Base-by-base conservation (phyloP, 2,797 vertebrate species). In the Falco biarmicus region DNA sequence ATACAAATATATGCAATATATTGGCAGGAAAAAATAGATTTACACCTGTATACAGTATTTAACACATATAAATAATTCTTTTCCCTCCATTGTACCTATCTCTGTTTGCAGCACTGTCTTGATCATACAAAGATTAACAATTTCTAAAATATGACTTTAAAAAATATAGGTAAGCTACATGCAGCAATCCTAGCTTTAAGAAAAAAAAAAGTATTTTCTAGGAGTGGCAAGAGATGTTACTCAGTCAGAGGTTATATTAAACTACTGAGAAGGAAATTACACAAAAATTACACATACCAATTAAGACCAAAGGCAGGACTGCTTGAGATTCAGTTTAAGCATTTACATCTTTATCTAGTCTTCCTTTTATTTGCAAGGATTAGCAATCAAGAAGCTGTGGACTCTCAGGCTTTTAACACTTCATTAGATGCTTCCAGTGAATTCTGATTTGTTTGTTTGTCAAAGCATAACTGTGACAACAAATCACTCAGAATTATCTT, bases 401-500 rank as follows among this genome's bases (percentile, higher is more conserved):
- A 79, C 53, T 87, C 41, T 51, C 31, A 25, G 19, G 41, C 79
- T 71, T 57, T 59, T 75, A 75, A 26, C 45, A 39, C 11, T 31
- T 88, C 69, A 91, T 90, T 81, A 79, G 71, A 64, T 66, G 43
- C 22, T 95, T 87, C 47, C 85, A 79, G 9, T 45, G 37, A 84
- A 64, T 76, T 88, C 41, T 87, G 39, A 89, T 95, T 93, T 91
- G 78, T 89, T 97, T 93, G 31, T 79, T 89, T 89, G 37, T 29
- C 43, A 47, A 93, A 83, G 48, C 45, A 9, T 45, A 57, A 68
- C 28, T 31, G 19, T 70, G 83, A 63, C 91, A 96, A 93, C 51
- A 95, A 93, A 84, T 34, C 22, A 73, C 0, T 0, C 31, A 82
- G 39, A 69, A 37, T 18, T 73, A 51, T 59, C 61, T 53, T 45